Conservation (phyloP, 1,140 invertebrate species). For the Listronotus bonariensis region DNA sequence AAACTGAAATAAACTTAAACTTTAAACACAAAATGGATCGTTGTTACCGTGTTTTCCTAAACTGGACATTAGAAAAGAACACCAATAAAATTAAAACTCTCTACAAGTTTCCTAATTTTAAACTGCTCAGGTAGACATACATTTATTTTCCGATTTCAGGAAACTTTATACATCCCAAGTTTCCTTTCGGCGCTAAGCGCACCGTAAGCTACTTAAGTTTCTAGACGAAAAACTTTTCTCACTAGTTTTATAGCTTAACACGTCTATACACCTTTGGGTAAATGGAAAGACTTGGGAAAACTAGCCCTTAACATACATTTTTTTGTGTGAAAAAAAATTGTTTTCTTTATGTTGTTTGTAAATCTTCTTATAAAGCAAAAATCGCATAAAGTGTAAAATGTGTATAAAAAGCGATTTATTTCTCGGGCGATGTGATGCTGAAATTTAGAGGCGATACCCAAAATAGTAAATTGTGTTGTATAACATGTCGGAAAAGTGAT, state of each 20-base stretch:
- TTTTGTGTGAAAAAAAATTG: neutral
- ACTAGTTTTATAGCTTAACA: neutral
- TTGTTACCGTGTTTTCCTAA: too few species aligned
- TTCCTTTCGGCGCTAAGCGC: neutral
- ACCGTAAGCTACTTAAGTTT: constrained; percentile 7
- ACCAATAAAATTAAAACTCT: too few species aligned
- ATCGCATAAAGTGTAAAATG: too few species aligned
- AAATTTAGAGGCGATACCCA: too few species aligned
- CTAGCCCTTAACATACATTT: constrained; percentile 1
- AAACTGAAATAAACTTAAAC: too few species aligned
- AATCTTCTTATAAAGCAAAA: too few species aligned
- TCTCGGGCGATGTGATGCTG: too few species aligned
- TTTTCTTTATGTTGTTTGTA: constrained; percentile 1
- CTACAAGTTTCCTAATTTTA: neutral
- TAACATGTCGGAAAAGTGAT: too few species aligned
- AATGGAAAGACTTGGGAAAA: neutral
- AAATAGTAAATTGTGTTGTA: too few species aligned
- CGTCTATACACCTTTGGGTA: neutral
- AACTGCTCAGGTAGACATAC: neutral
- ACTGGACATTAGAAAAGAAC: too few species aligned
- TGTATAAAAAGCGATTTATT: too few species aligned
- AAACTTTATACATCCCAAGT: constrained; percentile 6
- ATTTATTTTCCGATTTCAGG: constrained; percentile 6
- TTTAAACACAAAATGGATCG: too few species aligned
- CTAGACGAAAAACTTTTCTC: neutral